Evolutionary conservation across 2,113 vertebrate species (phyloP), one percentile per base, ranked within the genome.

Genomic region (Neomonachus schauinslandi): DNA sequence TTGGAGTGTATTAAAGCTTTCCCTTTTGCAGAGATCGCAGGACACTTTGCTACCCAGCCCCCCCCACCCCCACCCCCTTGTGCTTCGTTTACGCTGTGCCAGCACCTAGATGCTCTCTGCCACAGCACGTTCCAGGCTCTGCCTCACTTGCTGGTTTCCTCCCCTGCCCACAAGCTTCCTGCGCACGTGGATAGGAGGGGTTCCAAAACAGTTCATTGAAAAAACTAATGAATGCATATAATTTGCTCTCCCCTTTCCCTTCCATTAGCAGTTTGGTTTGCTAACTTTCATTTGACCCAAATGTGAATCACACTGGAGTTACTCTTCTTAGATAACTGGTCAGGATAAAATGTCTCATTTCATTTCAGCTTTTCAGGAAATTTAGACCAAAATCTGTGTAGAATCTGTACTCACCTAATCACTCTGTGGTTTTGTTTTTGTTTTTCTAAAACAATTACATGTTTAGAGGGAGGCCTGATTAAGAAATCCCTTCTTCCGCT

Each of bases 261-360:
- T 67, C 61, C 14, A 2, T 96, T 65, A n/a, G 28, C 42, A 18
- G 12, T 91, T 65, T 46, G 10, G 28, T 59, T 81, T 61, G 67
- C 59, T 93, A 51, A 69, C 5, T 94, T 96, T 46, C 39, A 33
- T 67, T 55, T 96, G 87, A 74, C 88, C 86, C 89, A 83, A 71
- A 89, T 92, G 28, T 51, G 26, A 59, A 5, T 39, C 39, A 86
- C 51, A 63, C 22, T 11, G 65, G 67, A 51, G 86, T n/a, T 57
- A 28, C 9, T 55, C 16, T 76, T 87, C 69, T 81, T 59, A 94
- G 72, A 65, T 46, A 59, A 65, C 8, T 46, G 28, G 46, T 42
- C 36, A 80, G 14, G 67, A 53, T 21, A 82, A 42, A 94, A 81
- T 88, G 65, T 89, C 63, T 91, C 28, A 51, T 94, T 89, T 83